Conservation (phyloP, 2,113 vertebrate species). For the Marmota flaviventris region DNA sequence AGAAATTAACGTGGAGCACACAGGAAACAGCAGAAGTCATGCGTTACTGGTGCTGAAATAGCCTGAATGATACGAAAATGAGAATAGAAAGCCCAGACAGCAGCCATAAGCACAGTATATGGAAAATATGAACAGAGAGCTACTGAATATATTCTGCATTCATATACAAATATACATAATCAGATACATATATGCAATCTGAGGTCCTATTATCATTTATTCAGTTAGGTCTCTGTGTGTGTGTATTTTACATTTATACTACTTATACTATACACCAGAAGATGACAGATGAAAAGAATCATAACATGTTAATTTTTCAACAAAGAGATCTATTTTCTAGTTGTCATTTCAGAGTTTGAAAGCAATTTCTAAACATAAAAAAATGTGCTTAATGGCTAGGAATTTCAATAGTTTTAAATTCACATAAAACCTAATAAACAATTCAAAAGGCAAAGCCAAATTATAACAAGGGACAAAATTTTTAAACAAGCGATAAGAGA, state of each 20-base stretch:
- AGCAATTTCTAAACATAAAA: background rate
- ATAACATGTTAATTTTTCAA: background rate
- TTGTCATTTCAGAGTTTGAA: background rate
- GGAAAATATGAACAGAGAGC: background rate
- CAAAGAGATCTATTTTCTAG: background rate
- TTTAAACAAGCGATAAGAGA: background rate
- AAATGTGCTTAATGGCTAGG: background rate
- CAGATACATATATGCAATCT: background rate
- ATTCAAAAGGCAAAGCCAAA: background rate
- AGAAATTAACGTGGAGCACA: background rate
- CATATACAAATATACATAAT: no score
- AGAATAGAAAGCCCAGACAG: background rate
- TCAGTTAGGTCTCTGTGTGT: background rate
- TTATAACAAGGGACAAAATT: background rate
- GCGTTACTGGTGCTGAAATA: background rate
- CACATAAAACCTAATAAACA: background rate
- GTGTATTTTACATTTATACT: background rate
- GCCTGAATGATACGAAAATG: background rate
- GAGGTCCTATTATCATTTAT: no score
- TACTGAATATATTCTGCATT: no score
- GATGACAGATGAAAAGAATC: background rate
- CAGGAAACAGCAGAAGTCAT: background rate
- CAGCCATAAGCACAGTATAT: background rate
- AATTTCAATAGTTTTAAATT: background rate
- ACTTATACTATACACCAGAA: background rate